phyloP scores from a whole-genome alignment of 2,888 invertebrate genomes.

The Epinotia brunnichana region DNA sequence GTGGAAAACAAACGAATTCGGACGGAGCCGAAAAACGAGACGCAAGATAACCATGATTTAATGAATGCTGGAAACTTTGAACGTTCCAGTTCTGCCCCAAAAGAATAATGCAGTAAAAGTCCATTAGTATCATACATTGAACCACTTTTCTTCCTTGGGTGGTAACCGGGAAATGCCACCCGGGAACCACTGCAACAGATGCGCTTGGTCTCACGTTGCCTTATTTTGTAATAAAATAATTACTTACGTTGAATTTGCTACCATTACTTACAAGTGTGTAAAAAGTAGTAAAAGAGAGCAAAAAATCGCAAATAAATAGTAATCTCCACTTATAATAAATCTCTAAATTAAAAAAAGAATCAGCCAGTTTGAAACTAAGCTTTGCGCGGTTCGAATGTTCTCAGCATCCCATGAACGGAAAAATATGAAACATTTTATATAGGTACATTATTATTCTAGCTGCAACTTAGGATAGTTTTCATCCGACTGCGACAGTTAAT shows the following conservation, averaged over 20 bases:
- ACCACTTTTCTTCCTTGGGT: constrained; percentile 24
- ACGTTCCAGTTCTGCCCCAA: constrained; percentile 44
- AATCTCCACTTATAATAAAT: too few relatives aligned
- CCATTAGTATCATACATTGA: background rate
- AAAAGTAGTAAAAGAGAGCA: background rate
- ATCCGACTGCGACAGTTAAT: too few relatives aligned
- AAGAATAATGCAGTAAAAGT: constrained; percentile 1
- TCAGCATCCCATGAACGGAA: too few relatives aligned
- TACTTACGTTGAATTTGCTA: background rate
- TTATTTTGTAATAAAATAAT: background rate
- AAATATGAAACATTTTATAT: too few relatives aligned
- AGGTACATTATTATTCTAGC: too few relatives aligned
- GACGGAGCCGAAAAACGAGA: constrained; percentile 52
- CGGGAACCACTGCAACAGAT: constrained; percentile 49
- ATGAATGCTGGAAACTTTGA: constrained; percentile 54
- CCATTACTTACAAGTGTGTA: background rate
- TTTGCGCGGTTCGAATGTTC: too few relatives aligned
- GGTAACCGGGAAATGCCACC: constrained; percentile 59
- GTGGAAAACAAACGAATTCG: constrained; percentile 45
- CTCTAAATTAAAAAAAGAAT: too few relatives aligned
- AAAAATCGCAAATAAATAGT: too few relatives aligned
- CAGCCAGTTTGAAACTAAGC: too few relatives aligned
- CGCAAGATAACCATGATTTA: constrained; percentile 71
- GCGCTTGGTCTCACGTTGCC: background rate
- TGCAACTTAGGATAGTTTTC: too few relatives aligned